phyloP scores from a whole-genome alignment of 2,113 vertebrate genomes.

The Odocoileus virginianus region DNA sequence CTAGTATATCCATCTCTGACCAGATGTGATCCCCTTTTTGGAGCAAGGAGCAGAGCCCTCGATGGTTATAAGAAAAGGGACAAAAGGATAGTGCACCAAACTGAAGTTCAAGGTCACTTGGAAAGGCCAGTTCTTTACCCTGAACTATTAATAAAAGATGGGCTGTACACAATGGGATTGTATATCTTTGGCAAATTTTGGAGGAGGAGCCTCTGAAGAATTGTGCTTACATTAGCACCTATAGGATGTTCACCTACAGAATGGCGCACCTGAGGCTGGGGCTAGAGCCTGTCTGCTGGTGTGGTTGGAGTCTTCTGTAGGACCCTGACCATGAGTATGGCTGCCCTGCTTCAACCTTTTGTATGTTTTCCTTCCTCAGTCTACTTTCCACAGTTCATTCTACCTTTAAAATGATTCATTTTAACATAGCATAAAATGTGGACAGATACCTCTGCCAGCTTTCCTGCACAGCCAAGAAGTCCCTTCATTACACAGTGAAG shows the following conservation, averaged over 20 bases:
- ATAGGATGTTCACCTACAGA: slow-evolving; percentile 88
- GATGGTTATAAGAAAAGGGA: background rate
- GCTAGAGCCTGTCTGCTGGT: slow-evolving; percentile 71
- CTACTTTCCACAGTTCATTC: slow-evolving; percentile 85
- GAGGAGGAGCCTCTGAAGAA: slow-evolving; percentile 89
- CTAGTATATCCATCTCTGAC: background rate
- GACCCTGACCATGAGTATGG: slow-evolving; percentile 85
- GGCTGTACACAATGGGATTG: slow-evolving; percentile 86
- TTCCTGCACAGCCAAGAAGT: background rate
- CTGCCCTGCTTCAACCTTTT: slow-evolving; percentile 85
- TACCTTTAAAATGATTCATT: slow-evolving; percentile 87
- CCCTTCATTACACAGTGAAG: background rate
- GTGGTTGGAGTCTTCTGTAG: slow-evolving; percentile 88
- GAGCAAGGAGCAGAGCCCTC: background rate
- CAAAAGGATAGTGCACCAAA: background rate
- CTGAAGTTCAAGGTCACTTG: slow-evolving; percentile 81
- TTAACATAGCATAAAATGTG: slow-evolving; percentile 89
- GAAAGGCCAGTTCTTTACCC: slow-evolving; percentile 90
- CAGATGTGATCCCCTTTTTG: background rate
- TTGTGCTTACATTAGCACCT: slow-evolving; percentile 85
- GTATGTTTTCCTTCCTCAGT: slow-evolving; percentile 86
- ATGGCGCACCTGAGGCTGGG: slow-evolving; percentile 84
- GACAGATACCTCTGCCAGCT: slow-evolving; percentile 71
- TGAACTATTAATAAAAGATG: slow-evolving; percentile 84
- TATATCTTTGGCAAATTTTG: slow-evolving; percentile 91